Conservation (phyloP, 2,113 vertebrate species). For the Carassius carassius region DNA sequence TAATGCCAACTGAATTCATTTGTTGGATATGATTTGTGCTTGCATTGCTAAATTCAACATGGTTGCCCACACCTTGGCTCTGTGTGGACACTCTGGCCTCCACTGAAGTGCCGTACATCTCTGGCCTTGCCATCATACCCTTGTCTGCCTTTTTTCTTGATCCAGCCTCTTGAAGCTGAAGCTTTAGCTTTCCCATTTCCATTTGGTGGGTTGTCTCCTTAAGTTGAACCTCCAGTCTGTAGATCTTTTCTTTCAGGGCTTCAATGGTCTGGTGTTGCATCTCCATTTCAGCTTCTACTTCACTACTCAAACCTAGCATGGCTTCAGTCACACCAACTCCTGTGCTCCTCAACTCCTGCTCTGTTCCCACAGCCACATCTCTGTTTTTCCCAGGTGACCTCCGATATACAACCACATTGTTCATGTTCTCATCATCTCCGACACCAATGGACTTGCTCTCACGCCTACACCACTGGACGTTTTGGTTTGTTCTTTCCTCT, state of each 20-base stretch:
- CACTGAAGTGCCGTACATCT: conserved; percentile 78
- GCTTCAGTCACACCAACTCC: conserved; percentile 85
- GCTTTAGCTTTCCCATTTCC: conserved; percentile 95
- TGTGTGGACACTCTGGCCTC: conserved; percentile 79
- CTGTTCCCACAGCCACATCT: conserved; percentile 79
- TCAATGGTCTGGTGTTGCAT: conserved; percentile 94
- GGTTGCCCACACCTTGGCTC: conserved; percentile 82
- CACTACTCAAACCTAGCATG: conserved; percentile 87
- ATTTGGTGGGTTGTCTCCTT: conserved; percentile 90
- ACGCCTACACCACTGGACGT: conserved; percentile 57
- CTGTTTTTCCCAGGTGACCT: conserved; percentile 58
- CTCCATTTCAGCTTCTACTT: conserved; percentile 88
- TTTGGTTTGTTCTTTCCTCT: conserved; percentile 52
- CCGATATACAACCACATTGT: conserved; percentile 72
- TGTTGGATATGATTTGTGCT: conserved; percentile 70
- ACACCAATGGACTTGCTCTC: conserved; percentile 80
- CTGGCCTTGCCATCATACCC: conserved; percentile 78
- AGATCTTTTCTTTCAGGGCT: conserved; percentile 91
- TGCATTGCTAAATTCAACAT: conserved; percentile 66
- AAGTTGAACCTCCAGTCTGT: conserved; percentile 89
- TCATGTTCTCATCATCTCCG: conserved; percentile 84
- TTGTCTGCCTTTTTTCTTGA: conserved; percentile 88
- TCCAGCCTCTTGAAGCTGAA: conserved; percentile 89
- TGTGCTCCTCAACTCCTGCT: conserved; percentile 70
- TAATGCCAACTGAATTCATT: conserved; percentile 68